These are phyloP conservation scores for Labeo catla DNA, from an alignment of 2,113 vertebrate species.

Conservation along the genomic window DNA sequence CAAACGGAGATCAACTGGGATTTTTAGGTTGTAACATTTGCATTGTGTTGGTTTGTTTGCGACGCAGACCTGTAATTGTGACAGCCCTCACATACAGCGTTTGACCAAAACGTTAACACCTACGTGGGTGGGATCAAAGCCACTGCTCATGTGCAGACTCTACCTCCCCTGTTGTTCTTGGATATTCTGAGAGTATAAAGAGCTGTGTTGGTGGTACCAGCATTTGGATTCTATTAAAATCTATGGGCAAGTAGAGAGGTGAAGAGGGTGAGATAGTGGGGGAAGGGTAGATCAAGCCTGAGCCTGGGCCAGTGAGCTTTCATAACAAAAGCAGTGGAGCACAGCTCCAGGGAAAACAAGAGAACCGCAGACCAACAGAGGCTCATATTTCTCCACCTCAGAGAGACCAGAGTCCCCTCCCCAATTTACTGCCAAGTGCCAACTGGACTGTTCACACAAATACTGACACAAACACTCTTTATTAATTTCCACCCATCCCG, in stretches of 20 bases:
- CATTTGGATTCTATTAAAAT: slow-evolving; percentile 54
- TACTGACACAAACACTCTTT: slow-evolving; percentile 43
- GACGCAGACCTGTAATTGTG: background rate
- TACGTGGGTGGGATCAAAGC: background rate
- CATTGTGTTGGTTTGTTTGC: background rate
- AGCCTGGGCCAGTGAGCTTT: slow-evolving; percentile 45
- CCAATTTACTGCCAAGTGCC: slow-evolving; percentile 43
- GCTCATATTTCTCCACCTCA: slow-evolving; percentile 48
- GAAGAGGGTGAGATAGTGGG: slow-evolving; percentile 26
- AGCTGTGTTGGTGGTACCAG: background rate
- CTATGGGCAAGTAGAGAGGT: slow-evolving; percentile 6
- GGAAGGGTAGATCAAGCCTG: slow-evolving; percentile 37
- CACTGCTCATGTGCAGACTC: background rate
- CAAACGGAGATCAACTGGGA: background rate
- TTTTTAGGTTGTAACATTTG: background rate
- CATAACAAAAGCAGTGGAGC: slow-evolving; percentile 58
- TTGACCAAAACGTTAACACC: background rate
- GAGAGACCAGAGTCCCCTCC: slow-evolving; percentile 11
- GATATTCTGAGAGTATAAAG: slow-evolving; percentile 31
- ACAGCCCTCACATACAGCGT: background rate
- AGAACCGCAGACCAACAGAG: slow-evolving; percentile 45
- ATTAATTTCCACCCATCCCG: slow-evolving; percentile 39
- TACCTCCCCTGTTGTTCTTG: background rate
- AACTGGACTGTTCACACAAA: slow-evolving; percentile 45
- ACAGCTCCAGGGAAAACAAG: slow-evolving; percentile 59